Conservation (phyloP, 2,888 invertebrate species). For the Argynnis bischoffii region DNA sequence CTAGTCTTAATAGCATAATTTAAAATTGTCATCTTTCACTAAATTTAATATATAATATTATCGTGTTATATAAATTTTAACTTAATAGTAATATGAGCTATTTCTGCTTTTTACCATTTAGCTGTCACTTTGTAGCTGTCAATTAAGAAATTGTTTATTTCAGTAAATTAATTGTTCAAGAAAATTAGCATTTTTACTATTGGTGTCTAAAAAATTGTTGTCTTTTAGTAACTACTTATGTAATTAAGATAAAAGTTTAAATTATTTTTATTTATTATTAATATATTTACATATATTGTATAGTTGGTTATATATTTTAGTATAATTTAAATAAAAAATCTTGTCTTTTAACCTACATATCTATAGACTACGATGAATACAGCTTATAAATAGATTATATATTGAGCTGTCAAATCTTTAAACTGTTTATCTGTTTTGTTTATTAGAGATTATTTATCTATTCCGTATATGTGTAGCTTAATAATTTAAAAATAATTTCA, state of each 20-base stretch:
- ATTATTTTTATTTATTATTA: no score
- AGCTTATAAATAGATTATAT: no score
- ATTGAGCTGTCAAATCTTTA: background rate
- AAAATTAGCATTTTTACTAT: no score
- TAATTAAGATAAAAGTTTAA: no score
- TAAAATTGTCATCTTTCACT: background rate
- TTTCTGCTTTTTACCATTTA: background rate
- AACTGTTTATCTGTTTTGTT: background rate
- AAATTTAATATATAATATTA: background rate
- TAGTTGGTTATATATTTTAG: no score
- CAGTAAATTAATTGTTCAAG: no score
- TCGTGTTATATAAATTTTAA: background rate
- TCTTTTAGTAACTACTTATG: no score
- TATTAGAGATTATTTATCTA: background rate
- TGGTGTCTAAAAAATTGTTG: no score
- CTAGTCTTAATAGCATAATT: slow-evolving; percentile 16
- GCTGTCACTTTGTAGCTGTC: slow-evolving; percentile 1
- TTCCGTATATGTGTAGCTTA: slow-evolving; percentile 37
- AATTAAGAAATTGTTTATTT: background rate
- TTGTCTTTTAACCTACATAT: no score
- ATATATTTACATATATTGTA: no score
- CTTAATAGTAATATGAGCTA: background rate
- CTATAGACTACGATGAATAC: no score
- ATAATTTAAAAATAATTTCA: background rate
- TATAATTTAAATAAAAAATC: no score